Evolutionary conservation across 2,797 vertebrate species (phyloP).

Genomic region (Sphenopsis melanotis): DNA sequence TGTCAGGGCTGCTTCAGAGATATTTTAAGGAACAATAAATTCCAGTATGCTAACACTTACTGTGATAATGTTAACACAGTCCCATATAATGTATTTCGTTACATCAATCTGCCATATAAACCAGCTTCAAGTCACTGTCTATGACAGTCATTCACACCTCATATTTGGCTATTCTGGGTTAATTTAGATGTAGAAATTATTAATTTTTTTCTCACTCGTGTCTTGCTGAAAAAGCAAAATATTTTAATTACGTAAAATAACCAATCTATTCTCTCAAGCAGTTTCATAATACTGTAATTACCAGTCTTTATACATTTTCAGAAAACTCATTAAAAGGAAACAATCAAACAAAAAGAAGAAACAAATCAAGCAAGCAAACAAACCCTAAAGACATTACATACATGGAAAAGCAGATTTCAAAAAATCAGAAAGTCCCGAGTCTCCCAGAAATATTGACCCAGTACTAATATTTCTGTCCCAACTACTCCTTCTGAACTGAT

Average conservation of each 20-base stretch:
- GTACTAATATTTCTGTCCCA: not conserved
- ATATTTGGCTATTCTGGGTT: not conserved
- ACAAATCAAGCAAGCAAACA: not conserved
- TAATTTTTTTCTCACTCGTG: not conserved
- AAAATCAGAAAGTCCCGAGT: not conserved
- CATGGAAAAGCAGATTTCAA: not conserved
- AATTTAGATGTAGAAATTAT: not conserved
- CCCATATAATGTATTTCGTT: not conserved
- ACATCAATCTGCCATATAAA: not conserved
- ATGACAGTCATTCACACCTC: not conserved
- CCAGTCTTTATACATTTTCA: not conserved
- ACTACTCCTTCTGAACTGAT: not conserved
- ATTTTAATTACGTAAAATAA: not conserved
- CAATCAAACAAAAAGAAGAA: not conserved
- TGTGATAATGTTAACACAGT: not conserved
- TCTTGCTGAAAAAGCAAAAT: not conserved
- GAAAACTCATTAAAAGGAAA: not conserved
- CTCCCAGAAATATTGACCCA: not conserved
- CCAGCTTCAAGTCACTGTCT: not conserved
- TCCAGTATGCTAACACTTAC: not conserved
- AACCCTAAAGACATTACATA: not conserved
- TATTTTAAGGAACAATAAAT: not conserved
- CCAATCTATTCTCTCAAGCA: not conserved
- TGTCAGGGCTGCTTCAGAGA: not conserved
- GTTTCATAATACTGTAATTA: not conserved